These are phyloP conservation scores for Epinotia nisella DNA, from an alignment of 2,888 invertebrate species.

Conservation along the genomic window DNA sequence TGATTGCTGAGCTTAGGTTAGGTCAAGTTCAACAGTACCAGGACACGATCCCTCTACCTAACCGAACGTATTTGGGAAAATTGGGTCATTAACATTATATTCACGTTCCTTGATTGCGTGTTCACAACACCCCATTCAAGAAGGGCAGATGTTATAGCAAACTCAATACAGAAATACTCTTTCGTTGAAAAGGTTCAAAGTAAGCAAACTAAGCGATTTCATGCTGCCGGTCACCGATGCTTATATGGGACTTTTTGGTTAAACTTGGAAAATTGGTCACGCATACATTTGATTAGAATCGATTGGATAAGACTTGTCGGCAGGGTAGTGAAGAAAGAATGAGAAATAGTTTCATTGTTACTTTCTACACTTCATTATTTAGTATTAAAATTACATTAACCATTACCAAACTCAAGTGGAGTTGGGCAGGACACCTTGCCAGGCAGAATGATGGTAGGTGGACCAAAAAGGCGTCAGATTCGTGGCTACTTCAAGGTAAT, in stretches of 20 bases:
- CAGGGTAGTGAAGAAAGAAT: neutral
- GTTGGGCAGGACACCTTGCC: no score
- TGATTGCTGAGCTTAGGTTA: neutral
- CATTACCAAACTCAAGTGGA: no score
- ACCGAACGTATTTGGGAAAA: conserved; percentile 9
- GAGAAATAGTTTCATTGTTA: neutral
- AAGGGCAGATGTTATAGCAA: neutral
- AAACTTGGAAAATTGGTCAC: conserved; percentile 16
- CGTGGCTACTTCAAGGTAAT: no score
- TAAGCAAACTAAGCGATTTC: neutral
- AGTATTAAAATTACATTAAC: neutral
- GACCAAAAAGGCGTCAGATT: no score
- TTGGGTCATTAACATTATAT: conserved; percentile 17
- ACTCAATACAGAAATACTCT: neutral
- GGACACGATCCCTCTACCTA: conserved; percentile 12
- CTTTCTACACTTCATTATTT: neutral
- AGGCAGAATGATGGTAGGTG: no score
- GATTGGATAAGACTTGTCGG: conserved; percentile 6
- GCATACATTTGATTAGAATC: conserved; percentile 25
- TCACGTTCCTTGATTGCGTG: conserved; percentile 12
- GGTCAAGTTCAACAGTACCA: neutral
- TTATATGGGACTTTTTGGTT: conserved; percentile 2
- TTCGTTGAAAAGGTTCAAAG: neutral
- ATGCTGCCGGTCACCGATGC: conserved; percentile 6
- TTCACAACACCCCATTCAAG: neutral